Base-by-base conservation (phyloP, 2,113 vertebrate genomes). In the Benitochromis conjunctus region DNA sequence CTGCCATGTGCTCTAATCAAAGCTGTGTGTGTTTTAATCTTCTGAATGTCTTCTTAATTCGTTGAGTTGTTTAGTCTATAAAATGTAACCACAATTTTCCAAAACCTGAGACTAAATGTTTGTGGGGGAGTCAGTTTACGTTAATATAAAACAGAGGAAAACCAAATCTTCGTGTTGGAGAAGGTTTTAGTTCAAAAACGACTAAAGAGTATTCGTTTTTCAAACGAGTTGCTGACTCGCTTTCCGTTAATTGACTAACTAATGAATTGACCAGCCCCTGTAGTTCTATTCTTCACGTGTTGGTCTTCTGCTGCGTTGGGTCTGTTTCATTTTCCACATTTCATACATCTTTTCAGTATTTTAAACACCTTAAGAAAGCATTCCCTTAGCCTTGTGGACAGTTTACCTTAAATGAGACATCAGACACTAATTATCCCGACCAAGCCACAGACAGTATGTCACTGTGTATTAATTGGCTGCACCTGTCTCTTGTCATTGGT, bases 401-500 rank as follows among this genome's bases (percentile, higher is more conserved):
- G 79, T 56, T 80, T 60, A 51, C 80, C 86, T 77, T 74, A 79
- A 92, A 85, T 53, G 80, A 80, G 84, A 85, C 84, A 71, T 83
- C 84, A 86, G 89, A 87, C 80, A 90, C 94, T 96, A 96, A 92
- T 95, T 90, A 93, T 89, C 94, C 85, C 77, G 74, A 86, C 89
- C 87, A 43, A 82, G 86, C 71, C 92, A 89, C 92, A 91, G 85
- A 94, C 85, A 89, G 84, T 78, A 94, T 95, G 94, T 95, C 89
- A 86, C 89, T 26, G 89, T 91, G 79, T 46, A 53, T 94, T 97
- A 97, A 97, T 97, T 97, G 95, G 94, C 94, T 96, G 95, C 96
- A 97, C 97, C 96, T 97, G 97, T 97, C 96, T 94, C 94, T 96
- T 95, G 93, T 96, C 96, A 96, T 96, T 87, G 94, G 93, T 94